Conservation (phyloP, 64 coral and sea anemone species). For the Stylophora pistillata region DNA sequence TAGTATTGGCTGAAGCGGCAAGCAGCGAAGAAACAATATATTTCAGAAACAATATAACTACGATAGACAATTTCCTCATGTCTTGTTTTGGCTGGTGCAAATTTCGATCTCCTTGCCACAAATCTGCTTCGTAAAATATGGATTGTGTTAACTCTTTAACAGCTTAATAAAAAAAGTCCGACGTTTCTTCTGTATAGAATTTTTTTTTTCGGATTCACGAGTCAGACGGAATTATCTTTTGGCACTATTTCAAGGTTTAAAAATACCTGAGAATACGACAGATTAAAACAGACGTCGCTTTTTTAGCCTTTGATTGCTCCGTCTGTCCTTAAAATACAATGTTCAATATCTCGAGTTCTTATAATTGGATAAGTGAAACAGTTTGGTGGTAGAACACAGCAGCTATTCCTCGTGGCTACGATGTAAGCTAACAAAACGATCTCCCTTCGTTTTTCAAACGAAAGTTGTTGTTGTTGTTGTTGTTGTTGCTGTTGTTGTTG, state of each 20-base stretch:
- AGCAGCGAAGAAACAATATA: not conserved
- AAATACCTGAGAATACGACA: not conserved
- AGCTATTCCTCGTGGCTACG: too few species aligned
- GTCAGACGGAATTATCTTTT: not conserved
- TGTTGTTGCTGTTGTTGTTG: too few species aligned
- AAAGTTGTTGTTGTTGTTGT: too few species aligned
- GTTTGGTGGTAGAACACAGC: not conserved
- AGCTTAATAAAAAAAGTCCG: not conserved
- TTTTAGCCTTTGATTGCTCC: not conserved
- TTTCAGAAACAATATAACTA: not conserved
- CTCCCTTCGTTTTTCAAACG: too few species aligned
- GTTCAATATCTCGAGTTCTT: not conserved
- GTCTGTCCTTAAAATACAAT: not conserved
- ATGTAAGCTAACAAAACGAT: too few species aligned
- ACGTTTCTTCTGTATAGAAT: too few species aligned
- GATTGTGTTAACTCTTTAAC: not conserved
- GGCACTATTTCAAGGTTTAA: not conserved
- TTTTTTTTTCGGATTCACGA: too few species aligned
- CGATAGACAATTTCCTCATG: not conserved
- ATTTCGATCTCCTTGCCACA: not conserved
- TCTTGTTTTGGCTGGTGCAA: not conserved
- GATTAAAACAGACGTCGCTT: not conserved
- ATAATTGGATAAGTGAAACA: not conserved
- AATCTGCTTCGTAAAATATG: not conserved
- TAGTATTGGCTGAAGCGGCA: too few species aligned